Base-by-base conservation (phyloP, 2,113 vertebrate genomes). In the Atlantisia rogersi region DNA sequence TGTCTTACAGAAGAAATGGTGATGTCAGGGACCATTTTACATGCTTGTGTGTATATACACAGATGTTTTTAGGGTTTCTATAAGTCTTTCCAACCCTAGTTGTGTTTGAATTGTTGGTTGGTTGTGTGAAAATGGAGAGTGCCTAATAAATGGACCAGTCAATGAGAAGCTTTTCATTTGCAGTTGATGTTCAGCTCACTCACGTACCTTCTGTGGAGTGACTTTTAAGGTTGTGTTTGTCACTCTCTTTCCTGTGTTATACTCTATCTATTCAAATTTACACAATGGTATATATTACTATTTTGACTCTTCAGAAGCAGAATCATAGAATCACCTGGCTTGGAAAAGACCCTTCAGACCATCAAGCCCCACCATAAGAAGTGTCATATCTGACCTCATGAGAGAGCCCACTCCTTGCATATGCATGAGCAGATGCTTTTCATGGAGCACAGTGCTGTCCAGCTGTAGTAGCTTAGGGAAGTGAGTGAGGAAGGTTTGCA, bases 151-250 rank as follows among this genome's bases (percentile, higher is more conserved):
- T 26, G 39, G 46, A 55, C 3, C 21, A n/a, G 37, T 9, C 64
- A 20, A 65, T 18, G 22, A 81, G 35, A 60, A 91, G 22, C 21
- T 69, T 62, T 75, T 68, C 1, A 3, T 4, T 62, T 44, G 12
- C 37, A 65, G 15, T 17, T 15, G 5, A 24, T 28, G 3, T 53
- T 79, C 28, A 60, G 12, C 39, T 15, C 8, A 8, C 53, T 63
- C 5, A 0, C 0, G 17, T 15, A 3, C 28, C 28, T 60, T 78
- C 40, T 73, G n/a, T 64, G 60, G 1, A 56, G 24, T 32, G 1
- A 0, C 58, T 78, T 35, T 40, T 15, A 50, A 22, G 21, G 25
- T 46, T 2, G 5, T 11, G 28, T 83, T 64, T 68, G 40, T 55
- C 44, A 46, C 46, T 15, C 44, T 68, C 8, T 1, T 13, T 5